Evolutionary conservation across 30 jellyfish, hydroid and myxozoan species (phyloP).

Genomic region (Hydractinia symbiolongicarpus): DNA sequence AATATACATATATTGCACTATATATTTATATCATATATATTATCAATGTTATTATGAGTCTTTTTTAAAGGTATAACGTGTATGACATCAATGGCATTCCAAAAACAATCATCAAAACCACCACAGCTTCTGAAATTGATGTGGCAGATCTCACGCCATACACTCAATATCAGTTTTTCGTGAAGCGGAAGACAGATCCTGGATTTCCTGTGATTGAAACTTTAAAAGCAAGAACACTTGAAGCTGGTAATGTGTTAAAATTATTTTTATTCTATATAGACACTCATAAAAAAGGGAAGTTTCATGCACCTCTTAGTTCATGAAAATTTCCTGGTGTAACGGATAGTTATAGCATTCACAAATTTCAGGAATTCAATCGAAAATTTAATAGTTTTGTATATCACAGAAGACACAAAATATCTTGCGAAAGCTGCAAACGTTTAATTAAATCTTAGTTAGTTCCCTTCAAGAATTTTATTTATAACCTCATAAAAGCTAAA

Average conservation of each 20-base stretch:
- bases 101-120: constrained; percentile 15
- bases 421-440: too few relatives aligned
- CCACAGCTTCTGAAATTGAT: constrained; percentile 24
- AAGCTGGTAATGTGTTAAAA: constrained; percentile 40
- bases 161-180: constrained; percentile 57
- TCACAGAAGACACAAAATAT: too few relatives aligned
- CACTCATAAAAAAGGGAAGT: too few relatives aligned
- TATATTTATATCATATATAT: background rate
- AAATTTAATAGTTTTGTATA: too few relatives aligned
- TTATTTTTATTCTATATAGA: background rate
- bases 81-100: constrained; percentile 64
- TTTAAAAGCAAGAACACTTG: constrained; percentile 34
- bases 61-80: constrained; percentile 26
- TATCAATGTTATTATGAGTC: background rate
- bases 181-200: constrained; percentile 38
- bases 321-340: too few relatives aligned
- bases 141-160: constrained; percentile 57
- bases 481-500: too few relatives aligned
- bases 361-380: too few relatives aligned
- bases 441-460: too few relatives aligned
- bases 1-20: background rate
- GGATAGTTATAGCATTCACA: too few relatives aligned
- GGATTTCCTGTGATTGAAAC: constrained; percentile 40
- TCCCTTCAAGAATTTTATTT: too few relatives aligned
- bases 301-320: too few relatives aligned